Conservation (phyloP, 1,140 invertebrate genomes). For the Lasaia peninsularis region DNA sequence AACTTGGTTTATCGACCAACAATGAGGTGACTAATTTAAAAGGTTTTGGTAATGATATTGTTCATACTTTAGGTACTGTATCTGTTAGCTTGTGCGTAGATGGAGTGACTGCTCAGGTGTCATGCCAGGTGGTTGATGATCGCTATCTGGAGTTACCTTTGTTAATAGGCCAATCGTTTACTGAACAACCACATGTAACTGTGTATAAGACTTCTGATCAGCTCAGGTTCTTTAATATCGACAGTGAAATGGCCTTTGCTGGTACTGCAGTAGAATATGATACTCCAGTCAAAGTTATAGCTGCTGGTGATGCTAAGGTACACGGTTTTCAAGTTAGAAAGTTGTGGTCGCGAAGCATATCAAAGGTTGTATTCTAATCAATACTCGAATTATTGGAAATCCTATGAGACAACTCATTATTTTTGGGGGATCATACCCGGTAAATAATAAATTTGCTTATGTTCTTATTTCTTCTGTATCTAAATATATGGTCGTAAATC, state of each 20-base stretch:
- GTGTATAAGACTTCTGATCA: conserved; percentile 17
- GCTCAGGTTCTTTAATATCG: conserved; percentile 16
- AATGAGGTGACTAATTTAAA: conserved; percentile 9
- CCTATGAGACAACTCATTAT: background rate
- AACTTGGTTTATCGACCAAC: conserved; percentile 6
- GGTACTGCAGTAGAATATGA: background rate
- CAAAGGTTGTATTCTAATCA: conserved; percentile 2
- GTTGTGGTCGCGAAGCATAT: background rate
- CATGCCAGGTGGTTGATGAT: conserved; percentile 24
- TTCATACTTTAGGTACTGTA: conserved; percentile 20
- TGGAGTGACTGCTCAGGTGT: conserved; percentile 18
- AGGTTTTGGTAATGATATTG: conserved; percentile 28
- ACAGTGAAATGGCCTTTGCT: conserved; percentile 11
- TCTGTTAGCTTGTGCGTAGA: conserved; percentile 23
- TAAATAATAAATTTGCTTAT: background rate
- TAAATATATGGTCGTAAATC: background rate
- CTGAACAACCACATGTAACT: conserved; percentile 24
- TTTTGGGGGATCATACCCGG: conserved; percentile 9
- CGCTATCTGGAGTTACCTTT: conserved; percentile 19
- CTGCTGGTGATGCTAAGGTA: background rate
- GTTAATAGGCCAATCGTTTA: conserved; percentile 26
- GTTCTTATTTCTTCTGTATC: background rate
- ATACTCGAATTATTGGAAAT: conserved; percentile 14
- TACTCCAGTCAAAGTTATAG: background rate
- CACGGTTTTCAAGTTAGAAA: background rate